Conservation (phyloP, 2,113 vertebrate species). For the Bungarus multicinctus region DNA sequence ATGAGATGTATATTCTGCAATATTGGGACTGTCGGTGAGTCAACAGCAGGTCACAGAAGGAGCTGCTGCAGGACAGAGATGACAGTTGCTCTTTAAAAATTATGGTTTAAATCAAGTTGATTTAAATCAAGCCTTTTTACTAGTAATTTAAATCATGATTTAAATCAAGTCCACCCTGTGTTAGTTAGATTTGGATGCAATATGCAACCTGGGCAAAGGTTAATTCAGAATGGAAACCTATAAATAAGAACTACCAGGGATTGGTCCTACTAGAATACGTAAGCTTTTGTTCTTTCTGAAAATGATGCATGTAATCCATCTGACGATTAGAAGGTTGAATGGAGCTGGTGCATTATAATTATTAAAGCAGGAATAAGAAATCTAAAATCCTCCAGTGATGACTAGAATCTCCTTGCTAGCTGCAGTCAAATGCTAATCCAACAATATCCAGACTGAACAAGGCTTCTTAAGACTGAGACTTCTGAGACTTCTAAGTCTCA, state of each 20-base stretch:
- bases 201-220: neutral
- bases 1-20: no score
- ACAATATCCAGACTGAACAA: neutral
- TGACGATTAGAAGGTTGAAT: neutral
- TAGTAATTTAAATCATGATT: no score
- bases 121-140: no score
- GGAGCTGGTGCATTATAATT: neutral
- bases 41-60: no score
- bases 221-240: neutral
- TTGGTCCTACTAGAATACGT: neutral
- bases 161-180: no score
- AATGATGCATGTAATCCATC: neutral
- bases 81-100: no score
- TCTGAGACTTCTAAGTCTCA: neutral
- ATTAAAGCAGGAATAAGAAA: neutral
- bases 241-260: neutral
- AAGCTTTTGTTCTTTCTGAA: neutral
- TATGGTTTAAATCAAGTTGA: no score
- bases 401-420: neutral
- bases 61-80: no score
- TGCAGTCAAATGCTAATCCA: neutral
- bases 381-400: neutral
- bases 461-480: no score
- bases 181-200: neutral
- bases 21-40: no score